phyloP scores from a whole-genome alignment of 2,113 vertebrate genomes.

The Lophura nycthemera region DNA sequence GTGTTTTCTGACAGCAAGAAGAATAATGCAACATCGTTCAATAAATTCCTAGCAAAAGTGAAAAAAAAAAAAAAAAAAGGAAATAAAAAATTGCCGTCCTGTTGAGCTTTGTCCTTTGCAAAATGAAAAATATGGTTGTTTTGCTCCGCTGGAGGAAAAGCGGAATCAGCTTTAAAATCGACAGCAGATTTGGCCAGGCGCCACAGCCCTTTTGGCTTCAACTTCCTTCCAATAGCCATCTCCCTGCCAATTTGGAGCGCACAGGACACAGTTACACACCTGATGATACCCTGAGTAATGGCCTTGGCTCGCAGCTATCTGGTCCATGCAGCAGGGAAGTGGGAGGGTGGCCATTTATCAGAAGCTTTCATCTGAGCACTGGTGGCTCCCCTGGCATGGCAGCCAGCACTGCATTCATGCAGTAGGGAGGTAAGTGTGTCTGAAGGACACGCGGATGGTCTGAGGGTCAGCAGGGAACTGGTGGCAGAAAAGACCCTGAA shows the following conservation, averaged over 20 bases:
- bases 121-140: constrained; percentile 65
- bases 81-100: not conserved
- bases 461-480: not conserved
- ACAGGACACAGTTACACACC: constrained; percentile 59
- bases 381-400: not conserved
- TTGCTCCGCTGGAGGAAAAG: not conserved
- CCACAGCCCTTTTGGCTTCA: constrained; percentile 45
- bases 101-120: constrained; percentile 43
- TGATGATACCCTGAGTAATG: constrained; percentile 57
- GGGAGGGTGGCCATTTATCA: constrained; percentile 29
- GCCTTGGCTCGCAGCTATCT: constrained; percentile 65
- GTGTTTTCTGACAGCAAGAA: constrained; percentile 44
- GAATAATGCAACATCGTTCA: not conserved
- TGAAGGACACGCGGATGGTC: not conserved
- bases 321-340: constrained; percentile 36
- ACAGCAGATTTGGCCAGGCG: not conserved
- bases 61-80: not conserved
- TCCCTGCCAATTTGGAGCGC: constrained; percentile 41
- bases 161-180: not conserved
- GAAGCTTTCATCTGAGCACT: not conserved
- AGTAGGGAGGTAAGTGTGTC: not conserved
- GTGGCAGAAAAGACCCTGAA: not conserved
- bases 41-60: constrained; percentile 29
- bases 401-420: not conserved
- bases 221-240: constrained; percentile 30